A percentile compares a stretch with the other conserved stretches of the same genome.
Conservation (phyloP, 2,797 vertebrate genomes). For the Xerus rutilus region DNA sequence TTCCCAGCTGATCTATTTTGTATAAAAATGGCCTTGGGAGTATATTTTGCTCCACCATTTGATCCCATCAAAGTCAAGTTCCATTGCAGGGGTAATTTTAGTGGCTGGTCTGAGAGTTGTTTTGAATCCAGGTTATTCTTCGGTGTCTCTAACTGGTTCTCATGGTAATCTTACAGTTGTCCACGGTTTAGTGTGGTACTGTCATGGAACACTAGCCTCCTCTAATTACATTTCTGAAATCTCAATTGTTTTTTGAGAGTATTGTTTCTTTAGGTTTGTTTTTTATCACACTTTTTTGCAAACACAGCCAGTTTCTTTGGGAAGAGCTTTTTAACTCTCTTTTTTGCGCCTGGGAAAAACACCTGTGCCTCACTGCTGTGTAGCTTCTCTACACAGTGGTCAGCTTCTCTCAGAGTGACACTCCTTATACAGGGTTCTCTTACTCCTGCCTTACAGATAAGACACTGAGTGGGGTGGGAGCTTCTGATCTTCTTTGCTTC, state of each 20-base stretch:
- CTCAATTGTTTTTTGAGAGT: neutral
- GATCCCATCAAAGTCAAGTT: neutral
- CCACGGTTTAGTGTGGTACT: neutral
- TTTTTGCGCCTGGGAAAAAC: neutral
- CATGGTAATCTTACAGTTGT: neutral
- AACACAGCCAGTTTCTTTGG: neutral
- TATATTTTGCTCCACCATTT: neutral
- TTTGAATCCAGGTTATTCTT: neutral
- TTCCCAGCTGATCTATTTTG: slow-evolving; percentile 1
- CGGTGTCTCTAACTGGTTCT: neutral
- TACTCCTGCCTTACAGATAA: neutral
- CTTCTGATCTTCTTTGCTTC: neutral
- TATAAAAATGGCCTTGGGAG: neutral
- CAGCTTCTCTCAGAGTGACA: neutral
- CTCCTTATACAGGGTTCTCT: too few relatives aligned
- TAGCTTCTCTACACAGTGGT: neutral
- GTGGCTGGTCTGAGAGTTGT: neutral
- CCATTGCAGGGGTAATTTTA: neutral
- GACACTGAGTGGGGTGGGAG: neutral
- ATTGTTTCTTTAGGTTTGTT: neutral
- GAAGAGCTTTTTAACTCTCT: neutral
- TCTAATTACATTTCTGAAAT: neutral
- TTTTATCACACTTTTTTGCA: neutral
- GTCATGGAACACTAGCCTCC: neutral
- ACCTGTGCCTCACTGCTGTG: neutral